A percentile compares a stretch with the other conserved stretches of the same genome.
Conservation (phyloP, 2,888 invertebrate species). For the Ectropis crepuscularia region DNA sequence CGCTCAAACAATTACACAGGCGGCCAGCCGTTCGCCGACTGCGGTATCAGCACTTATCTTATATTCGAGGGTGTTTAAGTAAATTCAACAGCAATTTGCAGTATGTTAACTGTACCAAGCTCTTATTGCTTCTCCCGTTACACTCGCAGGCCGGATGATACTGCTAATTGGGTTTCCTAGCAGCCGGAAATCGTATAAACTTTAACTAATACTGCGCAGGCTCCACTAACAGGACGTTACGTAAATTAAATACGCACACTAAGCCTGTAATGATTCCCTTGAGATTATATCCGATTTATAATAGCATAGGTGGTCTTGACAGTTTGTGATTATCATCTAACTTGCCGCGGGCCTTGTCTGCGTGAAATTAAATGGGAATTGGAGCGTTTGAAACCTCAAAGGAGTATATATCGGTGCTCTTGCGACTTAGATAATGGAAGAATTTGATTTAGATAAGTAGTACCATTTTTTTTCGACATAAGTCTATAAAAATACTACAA, state of each 20-base stretch:
- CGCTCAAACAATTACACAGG: constrained; percentile 31
- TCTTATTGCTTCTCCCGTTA: constrained; percentile 71
- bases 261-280: constrained; percentile 22
- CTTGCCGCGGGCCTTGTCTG: constrained; percentile 28
- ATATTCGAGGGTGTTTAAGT: constrained; percentile 63
- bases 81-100: constrained; percentile 77
- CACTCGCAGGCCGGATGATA: constrained; percentile 73
- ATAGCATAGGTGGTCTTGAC: constrained; percentile 38
- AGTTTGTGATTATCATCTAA: constrained; percentile 39
- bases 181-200: constrained; percentile 77
- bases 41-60: constrained; percentile 55
- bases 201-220: constrained; percentile 71
- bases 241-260: constrained; percentile 36
- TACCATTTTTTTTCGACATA: background rate
- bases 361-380: constrained; percentile 34
- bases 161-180: constrained; percentile 80
- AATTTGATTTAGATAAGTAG: background rate
- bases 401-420: constrained; percentile 8
- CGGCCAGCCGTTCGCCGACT: constrained; percentile 46
- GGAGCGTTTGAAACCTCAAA: constrained; percentile 23
- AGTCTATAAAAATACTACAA: background rate
- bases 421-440: background rate
- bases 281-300: constrained; percentile 37
- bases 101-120: constrained; percentile 71
- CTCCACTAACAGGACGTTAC: constrained; percentile 51